Conservation (phyloP, 2,888 invertebrate genomes). For the Mechanitis mazaeus region DNA sequence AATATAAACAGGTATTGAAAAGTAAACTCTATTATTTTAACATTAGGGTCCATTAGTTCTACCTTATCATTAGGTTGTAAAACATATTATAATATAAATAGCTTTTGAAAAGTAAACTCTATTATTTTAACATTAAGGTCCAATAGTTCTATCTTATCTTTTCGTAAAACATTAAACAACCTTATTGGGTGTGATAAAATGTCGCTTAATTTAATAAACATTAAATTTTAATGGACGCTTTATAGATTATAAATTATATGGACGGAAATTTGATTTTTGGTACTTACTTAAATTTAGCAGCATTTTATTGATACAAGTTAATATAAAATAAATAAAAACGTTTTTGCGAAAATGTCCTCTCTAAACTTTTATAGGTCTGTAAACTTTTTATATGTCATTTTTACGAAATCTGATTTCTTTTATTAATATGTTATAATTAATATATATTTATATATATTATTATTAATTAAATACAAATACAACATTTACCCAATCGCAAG, state of each 20-base stretch:
- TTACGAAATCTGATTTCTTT: background rate
- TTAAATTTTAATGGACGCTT: constrained; percentile 5
- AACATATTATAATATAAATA: too few relatives aligned
- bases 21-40: constrained; percentile 1
- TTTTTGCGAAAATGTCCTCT: too few relatives aligned
- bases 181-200: constrained; percentile 32
- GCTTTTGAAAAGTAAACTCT: constrained; percentile 5
- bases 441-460: background rate
- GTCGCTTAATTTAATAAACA: constrained; percentile 14
- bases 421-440: background rate
- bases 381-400: too few relatives aligned
- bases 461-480: background rate
- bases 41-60: background rate
- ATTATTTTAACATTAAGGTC: background rate
- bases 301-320: too few relatives aligned
- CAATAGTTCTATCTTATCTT: constrained; percentile 17
- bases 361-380: too few relatives aligned
- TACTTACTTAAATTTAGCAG: background rate
- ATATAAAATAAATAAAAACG: too few relatives aligned
- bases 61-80: constrained; percentile 29
- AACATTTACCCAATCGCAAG: background rate
- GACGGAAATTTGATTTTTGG: background rate
- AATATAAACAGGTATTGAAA: too few relatives aligned
- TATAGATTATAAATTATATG: constrained; percentile 5
- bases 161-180: constrained; percentile 34